phyloP scores from a whole-genome alignment of 2,888 invertebrate genomes.

The Lithophane leautieri region DNA sequence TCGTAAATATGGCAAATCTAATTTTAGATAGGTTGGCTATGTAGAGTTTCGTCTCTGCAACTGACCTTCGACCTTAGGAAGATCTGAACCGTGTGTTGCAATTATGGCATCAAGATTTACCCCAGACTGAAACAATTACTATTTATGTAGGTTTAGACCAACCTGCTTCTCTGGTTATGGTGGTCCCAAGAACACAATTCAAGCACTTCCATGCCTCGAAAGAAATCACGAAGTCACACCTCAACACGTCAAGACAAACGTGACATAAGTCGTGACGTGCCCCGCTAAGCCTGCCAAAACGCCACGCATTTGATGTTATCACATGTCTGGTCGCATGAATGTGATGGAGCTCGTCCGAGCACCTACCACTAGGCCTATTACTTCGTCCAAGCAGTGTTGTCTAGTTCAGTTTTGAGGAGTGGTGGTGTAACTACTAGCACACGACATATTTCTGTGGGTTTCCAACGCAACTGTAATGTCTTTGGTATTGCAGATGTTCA shows the following conservation, averaged over 20 bases:
- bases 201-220: background rate
- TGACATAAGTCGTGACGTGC: constrained; percentile 23
- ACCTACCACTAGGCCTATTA: background rate
- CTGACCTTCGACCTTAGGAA: too few species aligned
- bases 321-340: constrained; percentile 27
- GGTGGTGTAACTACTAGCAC: too few species aligned
- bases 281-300: constrained; percentile 28
- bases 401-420: too few species aligned
- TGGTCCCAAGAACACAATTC: background rate
- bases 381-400: background rate
- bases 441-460: background rate
- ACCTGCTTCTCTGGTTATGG: background rate
- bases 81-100: background rate
- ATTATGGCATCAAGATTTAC: background rate
- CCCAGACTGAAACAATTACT: background rate
- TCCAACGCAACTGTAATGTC: background rate
- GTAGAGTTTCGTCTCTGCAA: background rate
- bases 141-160: background rate
- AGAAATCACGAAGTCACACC: background rate
- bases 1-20: background rate
- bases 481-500: background rate
- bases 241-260: constrained; percentile 11
- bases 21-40: background rate
- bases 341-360: background rate
- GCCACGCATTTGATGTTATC: constrained; percentile 1